Percentiles rank a stretch among this genome's conserved stretches.
Conservation (phyloP, 2,888 invertebrate genomes). For the Pemphredon lugubris region DNA sequence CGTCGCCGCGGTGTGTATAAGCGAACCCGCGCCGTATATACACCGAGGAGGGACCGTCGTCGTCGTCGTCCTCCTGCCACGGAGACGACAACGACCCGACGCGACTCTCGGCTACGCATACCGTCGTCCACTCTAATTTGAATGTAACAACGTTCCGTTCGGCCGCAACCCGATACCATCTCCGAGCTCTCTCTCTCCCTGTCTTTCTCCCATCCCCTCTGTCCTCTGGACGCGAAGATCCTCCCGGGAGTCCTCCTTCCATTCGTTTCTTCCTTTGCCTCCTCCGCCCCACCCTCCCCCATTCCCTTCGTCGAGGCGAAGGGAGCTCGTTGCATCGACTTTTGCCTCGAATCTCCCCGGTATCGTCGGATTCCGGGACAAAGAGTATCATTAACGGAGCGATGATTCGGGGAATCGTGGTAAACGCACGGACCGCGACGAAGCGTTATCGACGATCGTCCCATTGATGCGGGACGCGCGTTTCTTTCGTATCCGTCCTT, state of each 20-base stretch:
- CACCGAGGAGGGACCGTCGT: conserved; percentile 46
- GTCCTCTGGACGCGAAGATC: conserved; percentile 22
- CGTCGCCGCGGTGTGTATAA: conserved; percentile 57
- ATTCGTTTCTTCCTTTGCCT: conserved; percentile 41
- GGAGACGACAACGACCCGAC: conserved; percentile 71
- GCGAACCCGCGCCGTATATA: conserved; percentile 53
- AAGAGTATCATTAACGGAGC: conserved; percentile 46
- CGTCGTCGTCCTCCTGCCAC: too few relatives aligned
- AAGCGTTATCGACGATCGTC: too few relatives aligned
- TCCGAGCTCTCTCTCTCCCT: conserved; percentile 62
- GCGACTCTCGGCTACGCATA: conserved; percentile 75
- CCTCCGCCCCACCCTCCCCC: conserved; percentile 43
- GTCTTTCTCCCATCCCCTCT: too few relatives aligned
- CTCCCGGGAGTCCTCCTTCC: conserved; percentile 12
- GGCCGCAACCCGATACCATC: conserved; percentile 80
- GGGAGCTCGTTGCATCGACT: too few relatives aligned
- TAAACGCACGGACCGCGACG: too few relatives aligned
- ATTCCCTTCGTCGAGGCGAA: too few relatives aligned
- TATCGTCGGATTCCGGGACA: conserved; percentile 40
- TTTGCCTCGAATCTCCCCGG: conserved; percentile 41
- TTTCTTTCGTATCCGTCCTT: too few relatives aligned
- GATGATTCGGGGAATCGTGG: conserved; percentile 29
- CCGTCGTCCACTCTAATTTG: conserved; percentile 81
- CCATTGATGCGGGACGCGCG: too few relatives aligned
- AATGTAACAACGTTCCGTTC: conserved; percentile 81